phyloP scores from a whole-genome alignment of 2,113 vertebrate genomes.

The Austrofundulus limnaeus region DNA sequence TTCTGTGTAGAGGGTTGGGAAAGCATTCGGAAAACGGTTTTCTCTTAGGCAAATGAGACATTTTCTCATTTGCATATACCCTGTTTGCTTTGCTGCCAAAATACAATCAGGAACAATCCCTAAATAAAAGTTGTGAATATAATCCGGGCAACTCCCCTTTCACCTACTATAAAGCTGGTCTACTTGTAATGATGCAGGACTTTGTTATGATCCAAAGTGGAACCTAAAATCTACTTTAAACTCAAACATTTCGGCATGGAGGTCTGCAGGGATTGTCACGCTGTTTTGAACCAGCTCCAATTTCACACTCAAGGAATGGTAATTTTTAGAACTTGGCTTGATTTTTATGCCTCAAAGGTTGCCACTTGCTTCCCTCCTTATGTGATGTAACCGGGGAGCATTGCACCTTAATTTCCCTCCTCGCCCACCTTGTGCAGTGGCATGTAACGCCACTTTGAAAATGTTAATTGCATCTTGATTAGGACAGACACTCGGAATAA shows the following conservation, averaged over 20 bases:
- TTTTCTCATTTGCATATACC: not conserved
- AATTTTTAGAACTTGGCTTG: not conserved
- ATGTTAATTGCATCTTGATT: conserved; percentile 72
- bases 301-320: not conserved
- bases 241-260: not conserved
- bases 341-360: not conserved
- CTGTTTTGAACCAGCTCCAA: not conserved
- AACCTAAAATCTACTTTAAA: not conserved
- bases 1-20: not conserved
- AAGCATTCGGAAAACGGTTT: conserved; percentile 41
- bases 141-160: too few species aligned
- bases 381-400: conserved; percentile 12
- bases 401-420: conserved; percentile 14
- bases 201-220: not conserved
- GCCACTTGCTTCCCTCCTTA: not conserved
- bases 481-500: conserved; percentile 66
- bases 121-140: too few species aligned
- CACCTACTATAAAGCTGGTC: too few species aligned
- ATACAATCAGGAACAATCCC: too few species aligned
- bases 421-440: conserved; percentile 41
- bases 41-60: conserved; percentile 22
- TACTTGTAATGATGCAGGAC: too few species aligned
- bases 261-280: not conserved
- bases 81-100: not conserved
- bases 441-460: conserved; percentile 64